Base-by-base conservation (phyloP, 1,140 invertebrate species). In the Drosophila lacertosa region DNA sequence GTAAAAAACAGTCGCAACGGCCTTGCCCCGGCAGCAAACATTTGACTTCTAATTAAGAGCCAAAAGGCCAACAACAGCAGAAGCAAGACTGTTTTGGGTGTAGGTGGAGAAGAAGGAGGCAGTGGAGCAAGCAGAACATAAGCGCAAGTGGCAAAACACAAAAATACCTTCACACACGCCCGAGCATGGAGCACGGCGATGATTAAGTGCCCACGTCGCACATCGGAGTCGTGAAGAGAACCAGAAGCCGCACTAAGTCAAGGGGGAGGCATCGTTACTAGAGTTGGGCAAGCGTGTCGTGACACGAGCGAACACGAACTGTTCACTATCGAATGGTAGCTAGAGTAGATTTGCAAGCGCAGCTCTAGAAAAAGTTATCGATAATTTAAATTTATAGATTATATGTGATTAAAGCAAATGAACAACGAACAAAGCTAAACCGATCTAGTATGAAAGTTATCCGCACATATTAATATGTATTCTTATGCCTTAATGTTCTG, bases 41-140 rank as follows among this genome's bases (percentile, higher is more conserved):
- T 88, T 84, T 77, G 81, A 80, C 82, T 86, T 86, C 73, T 84
- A 84, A 84, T 84, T 84, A 84, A 84, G 68, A 65, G 54, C 63
- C 37, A 57, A 66, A 45, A 66, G 54, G 53, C 51, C 62, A 59
- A 58, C 44, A 53, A 29, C 33, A 48, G 16, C 29, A 37, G 18
- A 39, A 47, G 47, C 47, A 29, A 66, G 13, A 47, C 39, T 9
- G n/a, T n/a, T n/a, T n/a, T n/a, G n/a, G n/a, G n/a, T 22, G 4
- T 15, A 20, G 13, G 4, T 15, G 3, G 2, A 16, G 5, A 5
- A 15, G n/a, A 9, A 48, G 16, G 6, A 22, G 32, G 15, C 5
- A 13, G 9, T 22, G 54, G 22, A 10, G 45, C 32, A 18, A 68
- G 45, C 39, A 67, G 44, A 53, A 40, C 39, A 62, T 39, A 44